phyloP scores from a whole-genome alignment of 2,113 vertebrate species.

The Carettochelys insculpta region DNA sequence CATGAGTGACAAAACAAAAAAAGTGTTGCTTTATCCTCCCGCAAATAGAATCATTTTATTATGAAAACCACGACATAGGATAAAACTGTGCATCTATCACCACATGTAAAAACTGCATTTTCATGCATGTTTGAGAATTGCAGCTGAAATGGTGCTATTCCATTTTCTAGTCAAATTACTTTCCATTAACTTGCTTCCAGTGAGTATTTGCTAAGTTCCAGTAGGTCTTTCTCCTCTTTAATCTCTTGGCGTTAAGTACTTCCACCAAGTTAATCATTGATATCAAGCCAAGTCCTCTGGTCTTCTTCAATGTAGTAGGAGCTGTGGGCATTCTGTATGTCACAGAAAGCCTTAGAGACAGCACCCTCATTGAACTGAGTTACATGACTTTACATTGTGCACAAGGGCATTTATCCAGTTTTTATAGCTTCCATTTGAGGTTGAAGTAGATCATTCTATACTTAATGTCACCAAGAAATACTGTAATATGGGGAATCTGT shows the following conservation, averaged over 20 bases:
- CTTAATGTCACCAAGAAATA: constrained; percentile 22
- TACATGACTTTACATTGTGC: not conserved
- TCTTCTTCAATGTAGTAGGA: not conserved
- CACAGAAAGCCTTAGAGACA: constrained; percentile 20
- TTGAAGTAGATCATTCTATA: constrained; percentile 22
- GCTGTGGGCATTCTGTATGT: not conserved
- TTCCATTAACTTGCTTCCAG: not conserved
- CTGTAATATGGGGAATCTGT: not conserved
- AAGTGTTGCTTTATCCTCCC: not conserved
- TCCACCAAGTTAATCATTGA: not conserved
- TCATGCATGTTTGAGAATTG: not conserved
- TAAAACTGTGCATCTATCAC: not conserved
- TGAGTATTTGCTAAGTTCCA: not conserved
- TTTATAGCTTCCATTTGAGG: constrained; percentile 37
- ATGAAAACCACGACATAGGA: not conserved
- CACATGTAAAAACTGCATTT: not conserved
- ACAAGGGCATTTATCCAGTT: constrained; percentile 28
- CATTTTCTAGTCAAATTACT: not conserved
- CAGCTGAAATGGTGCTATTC: accelerated
- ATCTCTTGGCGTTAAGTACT: not conserved
- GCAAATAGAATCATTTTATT: not conserved
- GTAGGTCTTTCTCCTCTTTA: not conserved
- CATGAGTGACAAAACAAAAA: not conserved
- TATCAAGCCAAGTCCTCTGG: not conserved
- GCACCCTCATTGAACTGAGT: not conserved